phyloP scores from a whole-genome alignment of 2,888 invertebrate species.

The Dynastes tityus region DNA sequence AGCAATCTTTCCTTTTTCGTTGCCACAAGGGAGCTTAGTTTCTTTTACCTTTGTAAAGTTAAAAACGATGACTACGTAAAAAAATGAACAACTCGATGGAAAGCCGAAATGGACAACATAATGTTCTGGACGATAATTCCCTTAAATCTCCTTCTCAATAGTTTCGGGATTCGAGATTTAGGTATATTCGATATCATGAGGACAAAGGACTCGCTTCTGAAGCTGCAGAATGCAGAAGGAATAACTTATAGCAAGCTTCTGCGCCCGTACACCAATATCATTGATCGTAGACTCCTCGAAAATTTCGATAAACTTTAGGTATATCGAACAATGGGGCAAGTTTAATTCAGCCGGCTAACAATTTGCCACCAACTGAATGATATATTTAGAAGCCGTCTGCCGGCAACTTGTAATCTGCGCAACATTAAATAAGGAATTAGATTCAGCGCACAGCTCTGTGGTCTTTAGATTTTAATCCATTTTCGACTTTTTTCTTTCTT shows the following conservation, averaged over 20 bases:
- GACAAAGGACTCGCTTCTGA: neutral
- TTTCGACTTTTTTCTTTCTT: neutral
- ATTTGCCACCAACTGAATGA: constrained; percentile 11
- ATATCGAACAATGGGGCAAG: neutral
- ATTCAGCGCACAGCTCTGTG: neutral
- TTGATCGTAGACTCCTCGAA: neutral
- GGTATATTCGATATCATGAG: constrained; percentile 3
- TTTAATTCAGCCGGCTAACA: constrained; percentile 12
- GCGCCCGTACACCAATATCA: neutral
- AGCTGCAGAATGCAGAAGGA: constrained; percentile 17
- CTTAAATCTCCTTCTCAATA: constrained; percentile 6
- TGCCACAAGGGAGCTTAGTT: too few species aligned
- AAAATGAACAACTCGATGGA: neutral
- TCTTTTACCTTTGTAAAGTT: neutral
- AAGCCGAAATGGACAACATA: too few species aligned
- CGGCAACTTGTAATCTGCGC: constrained; percentile 16
- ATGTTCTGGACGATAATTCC: constrained; percentile 6
- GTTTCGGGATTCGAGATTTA: neutral
- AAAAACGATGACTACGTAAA: neutral
- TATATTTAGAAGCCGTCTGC: neutral
- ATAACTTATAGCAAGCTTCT: neutral
- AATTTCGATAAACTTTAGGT: constrained; percentile 26
- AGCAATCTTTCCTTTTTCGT: too few species aligned
- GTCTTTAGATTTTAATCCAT: constrained; percentile 23
- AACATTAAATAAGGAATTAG: constrained; percentile 30